Evolutionary conservation across 2,113 vertebrate species (phyloP), one percentile per base, ranked within the genome.

Genomic region (Alligator sinensis): DNA sequence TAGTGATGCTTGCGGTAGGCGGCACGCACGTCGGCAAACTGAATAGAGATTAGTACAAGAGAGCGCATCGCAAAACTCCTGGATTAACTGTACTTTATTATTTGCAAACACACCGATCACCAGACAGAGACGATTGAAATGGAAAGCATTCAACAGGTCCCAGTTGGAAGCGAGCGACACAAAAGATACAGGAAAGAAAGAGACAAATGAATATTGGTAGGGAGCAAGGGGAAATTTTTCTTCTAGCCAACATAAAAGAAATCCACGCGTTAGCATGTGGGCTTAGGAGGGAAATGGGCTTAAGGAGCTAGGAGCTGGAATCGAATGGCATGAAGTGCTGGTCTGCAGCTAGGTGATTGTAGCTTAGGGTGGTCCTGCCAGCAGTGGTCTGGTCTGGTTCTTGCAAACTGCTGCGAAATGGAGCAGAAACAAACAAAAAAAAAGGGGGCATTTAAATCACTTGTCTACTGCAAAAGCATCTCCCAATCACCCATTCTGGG

Each of bases 81-180:
- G 54, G 22, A 86, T 80, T 60, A 60, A 77, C 0, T 47, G 86
- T 38, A 5, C 80, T 96, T 86, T 90, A 82, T 80, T 87, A 30
- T 47, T 47, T 47, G 72, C 28, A 88, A 90, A 76, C 5, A 68
- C n/a, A 30, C 6, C 2, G 88, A 80, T 77, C 84, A 84, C 17
- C 82, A 80, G 80, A 89, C 25, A 4, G 0, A 84, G n/a, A 68
- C 17, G 1, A 30, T 3, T 19, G n/a, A 88, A 94, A 86, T 9
- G 0, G 3, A 90, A 82, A 6, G 19, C 63, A 78, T 87, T 80
- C 78, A 92, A 61, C 25, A 66, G 76, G 18, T 34, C 90, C 78
- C 63, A 88, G 66, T 82, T 91, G 68, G 19, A 78, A 77, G 91
- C 91, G 27, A 92, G 79, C 66, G 90, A 8, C 61, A 91, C 57